Percentiles rank a stretch among this genome's conserved stretches.
phyloP scores from a whole-genome alignment of 2,888 invertebrate genomes.

The Paralinhomoeus sp. region DNA sequence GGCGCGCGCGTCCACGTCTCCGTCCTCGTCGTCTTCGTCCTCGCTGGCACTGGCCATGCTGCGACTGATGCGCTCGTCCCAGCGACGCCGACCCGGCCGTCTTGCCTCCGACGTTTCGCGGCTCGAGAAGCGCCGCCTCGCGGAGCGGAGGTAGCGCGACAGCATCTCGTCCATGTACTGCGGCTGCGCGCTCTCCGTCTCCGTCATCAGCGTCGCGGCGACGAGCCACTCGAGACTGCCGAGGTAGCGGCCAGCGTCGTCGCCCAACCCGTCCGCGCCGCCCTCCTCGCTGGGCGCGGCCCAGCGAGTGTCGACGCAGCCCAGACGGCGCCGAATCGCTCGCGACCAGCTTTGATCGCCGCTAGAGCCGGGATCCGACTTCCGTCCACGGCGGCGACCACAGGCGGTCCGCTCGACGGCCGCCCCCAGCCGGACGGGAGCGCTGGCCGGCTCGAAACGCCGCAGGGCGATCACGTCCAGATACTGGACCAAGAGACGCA shows the following conservation, averaged over 20 bases:
- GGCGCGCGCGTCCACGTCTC: background rate
- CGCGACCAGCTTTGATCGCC: no score
- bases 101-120: background rate
- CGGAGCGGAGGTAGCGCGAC: slow-evolving; percentile 16
- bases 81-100: no score
- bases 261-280: background rate
- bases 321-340: no score
- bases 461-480: slow-evolving; percentile 13
- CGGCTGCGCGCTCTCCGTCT: slow-evolving; percentile 10
- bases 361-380: no score
- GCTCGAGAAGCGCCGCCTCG: slow-evolving; percentile 11
- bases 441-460: no score
- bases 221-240: slow-evolving; percentile 13
- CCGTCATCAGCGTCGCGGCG: slow-evolving; percentile 14
- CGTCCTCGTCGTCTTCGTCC: background rate
- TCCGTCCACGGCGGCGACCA: no score
- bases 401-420: no score
- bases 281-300: background rate
- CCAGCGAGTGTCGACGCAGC: no score
- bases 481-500: slow-evolving; percentile 15
- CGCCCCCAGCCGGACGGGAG: no score
- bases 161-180: slow-evolving; percentile 11
- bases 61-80: no score
- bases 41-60: background rate
- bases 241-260: slow-evolving; percentile 6